phyloP scores from a whole-genome alignment of 1,140 invertebrate species.

The Metopolophium dirhodum region DNA sequence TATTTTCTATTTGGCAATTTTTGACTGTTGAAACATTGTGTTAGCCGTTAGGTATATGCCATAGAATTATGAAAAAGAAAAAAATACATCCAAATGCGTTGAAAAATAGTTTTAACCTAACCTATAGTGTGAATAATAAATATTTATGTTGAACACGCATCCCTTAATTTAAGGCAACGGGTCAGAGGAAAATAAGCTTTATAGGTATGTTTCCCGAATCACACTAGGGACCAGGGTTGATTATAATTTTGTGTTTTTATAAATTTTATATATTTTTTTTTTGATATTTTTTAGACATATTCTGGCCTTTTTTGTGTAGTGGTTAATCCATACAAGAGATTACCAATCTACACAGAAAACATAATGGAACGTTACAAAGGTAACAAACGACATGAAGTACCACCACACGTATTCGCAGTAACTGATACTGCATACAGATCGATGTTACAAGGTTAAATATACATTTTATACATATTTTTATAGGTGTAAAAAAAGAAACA shows the following conservation, averaged over 20 bases:
- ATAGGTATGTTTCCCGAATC: not conserved
- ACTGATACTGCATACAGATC: constrained; percentile 97
- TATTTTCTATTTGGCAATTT: not conserved
- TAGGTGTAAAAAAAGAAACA: not conserved
- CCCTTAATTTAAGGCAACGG: not conserved
- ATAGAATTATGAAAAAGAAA: too few relatives aligned
- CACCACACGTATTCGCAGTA: constrained; percentile 99
- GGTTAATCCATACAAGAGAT: constrained; percentile 97
- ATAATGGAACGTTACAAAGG: constrained; percentile 99
- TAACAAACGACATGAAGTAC: constrained; percentile 98
- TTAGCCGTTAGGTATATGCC: too few relatives aligned
- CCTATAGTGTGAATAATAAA: not conserved
- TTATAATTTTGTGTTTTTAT: not conserved
- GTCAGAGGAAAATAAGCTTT: not conserved
- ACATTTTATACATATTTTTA: constrained; percentile 9
- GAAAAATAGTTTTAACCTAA: too few relatives aligned
- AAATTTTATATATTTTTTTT: not conserved
- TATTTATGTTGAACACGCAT: not conserved
- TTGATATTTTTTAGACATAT: constrained; percentile 86
- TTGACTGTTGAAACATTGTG: not conserved
- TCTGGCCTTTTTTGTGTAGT: constrained; percentile 99
- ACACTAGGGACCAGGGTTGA: not conserved
- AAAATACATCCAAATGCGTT: too few relatives aligned
- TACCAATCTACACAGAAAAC: constrained; percentile 99
- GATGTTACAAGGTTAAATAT: constrained; percentile 93